Base-by-base conservation (phyloP, 2,888 invertebrate genomes). In the Tridacna crocea region DNA sequence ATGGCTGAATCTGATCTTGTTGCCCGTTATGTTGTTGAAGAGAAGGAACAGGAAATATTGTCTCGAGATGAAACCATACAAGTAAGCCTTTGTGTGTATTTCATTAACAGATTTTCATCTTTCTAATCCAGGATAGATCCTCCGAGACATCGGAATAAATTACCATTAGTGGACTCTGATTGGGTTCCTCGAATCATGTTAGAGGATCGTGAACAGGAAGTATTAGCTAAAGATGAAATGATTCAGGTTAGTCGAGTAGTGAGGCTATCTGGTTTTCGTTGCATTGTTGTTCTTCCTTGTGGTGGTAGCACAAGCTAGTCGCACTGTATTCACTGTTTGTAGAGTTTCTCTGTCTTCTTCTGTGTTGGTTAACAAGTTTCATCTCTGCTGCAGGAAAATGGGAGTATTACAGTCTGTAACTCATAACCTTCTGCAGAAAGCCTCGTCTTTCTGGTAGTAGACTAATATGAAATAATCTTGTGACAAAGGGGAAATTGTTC, bases 11-110 rank as follows among this genome's bases (percentile, higher is more conserved):
- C 83, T 12, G 85, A 87, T 63, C 22, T 73, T 58, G 88, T 88
- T 0, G 83, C 88, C 0, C 75, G 88, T 72, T 76, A 92, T 51
- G 63, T 89, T 26, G 89, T 92, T 26, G 93, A 94, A 78, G 93
- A 93, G 73, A 94, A 93, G 75, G 92, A 92, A 72, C 93, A 94
- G 79, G 94, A 94, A 75, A 87, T 92, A 51, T 82, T 94, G n/a
- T 91, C 93, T 13, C 92, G 93, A 75, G 94, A 94, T 51, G 94
- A 94, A 85, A 94, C 94, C 8, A 93, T 94, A 70, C 90, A 92
- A 88, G 94, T 93, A 84, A 82, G 84, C 82, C n/a, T 26, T 10
- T 17, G 19, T 19, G 46, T 72, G 26, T n/a, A 51, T 51, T 0
- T 22, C 22, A 47, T 47, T 58, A 47, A 65, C 76, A 55, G 26